Conservation (phyloP, 2,888 invertebrate species). For the Conistra vaccinii region DNA sequence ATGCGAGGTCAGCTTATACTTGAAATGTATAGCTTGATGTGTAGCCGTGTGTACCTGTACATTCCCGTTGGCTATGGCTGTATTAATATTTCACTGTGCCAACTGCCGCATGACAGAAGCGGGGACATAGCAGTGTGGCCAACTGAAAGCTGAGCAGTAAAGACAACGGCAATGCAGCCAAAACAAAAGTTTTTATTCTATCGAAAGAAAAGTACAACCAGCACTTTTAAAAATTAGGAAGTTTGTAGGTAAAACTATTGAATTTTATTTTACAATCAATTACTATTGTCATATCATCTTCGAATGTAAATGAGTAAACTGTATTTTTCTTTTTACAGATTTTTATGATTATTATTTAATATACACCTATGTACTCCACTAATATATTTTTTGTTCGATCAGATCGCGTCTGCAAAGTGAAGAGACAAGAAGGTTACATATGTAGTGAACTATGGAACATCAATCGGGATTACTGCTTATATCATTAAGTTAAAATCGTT, state of each 20-base stretch:
- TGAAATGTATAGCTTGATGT: too few species aligned
- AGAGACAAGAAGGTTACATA: constrained; percentile 5
- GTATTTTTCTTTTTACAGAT: not conserved
- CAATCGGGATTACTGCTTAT: constrained; percentile 39
- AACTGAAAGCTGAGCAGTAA: not conserved
- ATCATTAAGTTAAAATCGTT: constrained; percentile 37
- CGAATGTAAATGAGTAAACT: not conserved
- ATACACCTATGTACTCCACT: constrained; percentile 18
- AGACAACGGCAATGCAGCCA: not conserved
- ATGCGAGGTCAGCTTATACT: too few species aligned
- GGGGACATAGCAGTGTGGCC: not conserved
- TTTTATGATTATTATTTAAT: not conserved
- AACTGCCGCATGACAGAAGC: not conserved
- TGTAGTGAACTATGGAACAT: constrained; percentile 33
- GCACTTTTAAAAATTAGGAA: not conserved
- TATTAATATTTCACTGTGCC: not conserved
- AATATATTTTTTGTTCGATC: constrained; percentile 34
- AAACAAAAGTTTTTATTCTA: not conserved
- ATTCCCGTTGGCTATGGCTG: not conserved
- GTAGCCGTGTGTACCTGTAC: too few species aligned
- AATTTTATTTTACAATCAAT: constrained; percentile 12
- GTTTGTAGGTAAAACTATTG: not conserved
- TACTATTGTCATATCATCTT: constrained; percentile 21
- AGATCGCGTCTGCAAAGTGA: constrained; percentile 24
- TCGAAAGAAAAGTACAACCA: constrained; percentile 12